Percentiles rank a stretch among this genome's conserved stretches.
Evolutionary conservation across 2,113 vertebrate species (phyloP).

Genomic region (Empidonax traillii): DNA sequence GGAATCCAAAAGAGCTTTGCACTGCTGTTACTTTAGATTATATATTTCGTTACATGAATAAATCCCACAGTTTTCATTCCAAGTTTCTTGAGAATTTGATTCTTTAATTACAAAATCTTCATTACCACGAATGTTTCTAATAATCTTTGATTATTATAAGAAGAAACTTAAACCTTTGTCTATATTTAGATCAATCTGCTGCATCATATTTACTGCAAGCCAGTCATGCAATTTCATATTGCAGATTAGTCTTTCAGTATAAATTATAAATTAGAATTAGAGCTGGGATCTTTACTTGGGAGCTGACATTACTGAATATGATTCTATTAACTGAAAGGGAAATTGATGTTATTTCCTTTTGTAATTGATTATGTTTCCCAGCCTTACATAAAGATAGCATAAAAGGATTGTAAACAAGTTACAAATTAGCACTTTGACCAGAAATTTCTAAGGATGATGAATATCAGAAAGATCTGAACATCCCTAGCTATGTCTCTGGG

Average conservation of each 20-base stretch:
- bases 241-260: slow-evolving; percentile 44
- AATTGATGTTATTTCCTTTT: slow-evolving; percentile 11
- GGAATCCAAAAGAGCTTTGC: not conserved
- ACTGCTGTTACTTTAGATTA: not conserved
- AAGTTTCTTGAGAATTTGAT: slow-evolving; percentile 30
- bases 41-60: not conserved
- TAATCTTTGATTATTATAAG: slow-evolving; percentile 51
- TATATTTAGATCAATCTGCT: slow-evolving; percentile 68
- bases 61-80: not conserved
- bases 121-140: slow-evolving; percentile 36
- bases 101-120: slow-evolving; percentile 42
- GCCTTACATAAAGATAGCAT: not conserved
- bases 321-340: slow-evolving; percentile 10
- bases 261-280: slow-evolving; percentile 60
- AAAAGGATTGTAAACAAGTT: not conserved
- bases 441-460: not conserved
- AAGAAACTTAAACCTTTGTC: slow-evolving; percentile 34
- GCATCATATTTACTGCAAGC: slow-evolving; percentile 61
- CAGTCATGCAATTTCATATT: slow-evolving; percentile 57
- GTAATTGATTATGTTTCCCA: not conserved
- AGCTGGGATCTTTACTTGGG: slow-evolving; percentile 26
- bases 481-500: not conserved
- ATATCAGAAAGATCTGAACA: not conserved
- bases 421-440: not conserved
- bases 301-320: not conserved